Percentiles rank a stretch among this genome's conserved stretches.
Conservation (phyloP, 2,888 invertebrate genomes). For the Tetragonula carbonaria region DNA sequence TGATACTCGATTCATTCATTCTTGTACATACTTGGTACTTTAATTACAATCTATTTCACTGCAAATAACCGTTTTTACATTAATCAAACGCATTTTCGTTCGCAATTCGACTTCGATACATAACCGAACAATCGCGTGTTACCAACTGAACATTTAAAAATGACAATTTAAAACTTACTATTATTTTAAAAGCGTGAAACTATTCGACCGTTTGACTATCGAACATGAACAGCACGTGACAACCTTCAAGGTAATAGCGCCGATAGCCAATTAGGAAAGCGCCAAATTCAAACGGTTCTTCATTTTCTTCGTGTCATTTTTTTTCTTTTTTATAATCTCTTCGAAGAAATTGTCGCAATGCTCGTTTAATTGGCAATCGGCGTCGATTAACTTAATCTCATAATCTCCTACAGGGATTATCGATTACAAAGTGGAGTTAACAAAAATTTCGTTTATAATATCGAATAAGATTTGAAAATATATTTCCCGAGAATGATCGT, state of each 20-base stretch:
- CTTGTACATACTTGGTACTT: not conserved
- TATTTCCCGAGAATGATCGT: slow-evolving; percentile 30
- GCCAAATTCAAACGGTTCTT: slow-evolving; percentile 7
- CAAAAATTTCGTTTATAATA: slow-evolving; percentile 41
- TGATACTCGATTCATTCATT: not conserved
- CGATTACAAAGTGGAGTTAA: slow-evolving; percentile 32
- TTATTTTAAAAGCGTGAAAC: slow-evolving; percentile 3
- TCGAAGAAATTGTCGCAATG: slow-evolving; percentile 12
- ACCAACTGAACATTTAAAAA: slow-evolving; percentile 21
- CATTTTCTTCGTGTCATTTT: not conserved
- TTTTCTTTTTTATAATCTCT: not conserved
- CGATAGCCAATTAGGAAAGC: slow-evolving; percentile 42
- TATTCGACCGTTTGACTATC: not conserved
- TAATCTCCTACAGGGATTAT: slow-evolving; percentile 16
- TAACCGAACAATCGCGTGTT: not conserved
- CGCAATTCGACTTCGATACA: not conserved
- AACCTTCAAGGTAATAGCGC: slow-evolving; percentile 41
- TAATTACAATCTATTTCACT: not conserved
- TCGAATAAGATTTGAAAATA: slow-evolving; percentile 37
- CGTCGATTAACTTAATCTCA: slow-evolving; percentile 16
- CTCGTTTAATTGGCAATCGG: slow-evolving; percentile 40
- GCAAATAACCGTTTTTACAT: not conserved
- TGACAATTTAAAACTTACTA: slow-evolving; percentile 9
- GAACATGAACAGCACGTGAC: slow-evolving; percentile 46
- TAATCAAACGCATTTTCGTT: slow-evolving; percentile 9